A percentile compares a stretch with the other conserved stretches of the same genome.
Conservation (phyloP, 2,888 invertebrate genomes). For the Scaptomyza polygonia region DNA sequence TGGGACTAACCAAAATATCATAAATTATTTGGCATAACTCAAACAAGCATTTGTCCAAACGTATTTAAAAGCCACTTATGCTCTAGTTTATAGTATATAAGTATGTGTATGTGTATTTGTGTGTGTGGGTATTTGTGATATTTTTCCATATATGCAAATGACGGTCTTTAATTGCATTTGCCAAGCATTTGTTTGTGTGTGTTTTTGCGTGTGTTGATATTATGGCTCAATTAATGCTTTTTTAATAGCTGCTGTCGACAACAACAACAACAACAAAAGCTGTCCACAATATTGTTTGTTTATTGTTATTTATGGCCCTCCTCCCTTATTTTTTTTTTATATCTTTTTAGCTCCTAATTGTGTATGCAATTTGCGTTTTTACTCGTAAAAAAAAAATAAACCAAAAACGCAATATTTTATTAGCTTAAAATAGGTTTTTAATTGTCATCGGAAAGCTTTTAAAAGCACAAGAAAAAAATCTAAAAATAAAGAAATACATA, state of each 20-base stretch:
- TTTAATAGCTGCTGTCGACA: conserved; percentile 41
- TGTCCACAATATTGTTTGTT: conserved; percentile 8
- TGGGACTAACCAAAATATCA: background rate
- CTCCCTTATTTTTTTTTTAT: background rate
- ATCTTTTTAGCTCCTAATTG: conserved; percentile 15
- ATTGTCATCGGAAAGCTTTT: too few species aligned
- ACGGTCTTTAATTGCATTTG: conserved; percentile 49
- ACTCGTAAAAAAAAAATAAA: too few species aligned
- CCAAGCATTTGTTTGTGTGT: background rate
- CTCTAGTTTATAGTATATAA: background rate
- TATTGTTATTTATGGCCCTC: conserved; percentile 8
- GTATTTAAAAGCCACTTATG: conserved; percentile 31
- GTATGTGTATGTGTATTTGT: conserved; percentile 4
- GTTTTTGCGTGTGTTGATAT: conserved; percentile 21
- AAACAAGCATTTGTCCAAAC: background rate
- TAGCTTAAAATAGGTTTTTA: too few species aligned
- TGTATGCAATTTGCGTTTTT: conserved; percentile 3
- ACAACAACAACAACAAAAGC: conserved; percentile 22
- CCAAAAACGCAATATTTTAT: too few species aligned
- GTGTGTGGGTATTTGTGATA: conserved; percentile 15
- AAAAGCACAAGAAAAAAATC: too few species aligned
- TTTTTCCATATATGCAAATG: conserved; percentile 41
- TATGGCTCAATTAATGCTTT: conserved; percentile 48
- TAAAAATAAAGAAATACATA: too few species aligned
- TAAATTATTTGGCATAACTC: background rate